These are phyloP conservation scores for Xestia ashworthii DNA, from an alignment of 2,888 invertebrate species.

Conservation along the genomic window DNA sequence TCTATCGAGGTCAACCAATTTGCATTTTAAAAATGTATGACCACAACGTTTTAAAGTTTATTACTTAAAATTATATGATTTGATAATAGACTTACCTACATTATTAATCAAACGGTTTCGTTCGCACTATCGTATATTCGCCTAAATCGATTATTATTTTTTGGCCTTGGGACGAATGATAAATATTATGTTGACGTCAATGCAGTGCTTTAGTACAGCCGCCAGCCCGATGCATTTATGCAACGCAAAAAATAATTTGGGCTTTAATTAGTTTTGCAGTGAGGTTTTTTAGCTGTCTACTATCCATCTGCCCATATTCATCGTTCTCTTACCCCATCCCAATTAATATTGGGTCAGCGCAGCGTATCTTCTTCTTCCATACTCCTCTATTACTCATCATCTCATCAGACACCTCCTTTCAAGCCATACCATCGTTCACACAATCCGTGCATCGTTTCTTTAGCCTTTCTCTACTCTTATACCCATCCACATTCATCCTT, in stretches of 20 bases:
- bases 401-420: too few species aligned
- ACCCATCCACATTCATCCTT: too few species aligned
- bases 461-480: too few species aligned
- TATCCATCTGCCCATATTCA: too few species aligned
- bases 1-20: too few species aligned
- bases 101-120: constrained; percentile 6
- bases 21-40: background rate
- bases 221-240: background rate
- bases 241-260: background rate
- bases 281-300: background rate
- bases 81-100: constrained; percentile 14
- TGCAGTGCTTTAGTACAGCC: background rate
- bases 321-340: too few species aligned
- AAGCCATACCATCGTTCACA: too few species aligned
- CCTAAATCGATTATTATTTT: constrained; percentile 20
- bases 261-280: background rate
- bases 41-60: background rate
- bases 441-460: too few species aligned
- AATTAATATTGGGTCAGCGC: too few species aligned
- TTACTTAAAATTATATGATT: background rate
- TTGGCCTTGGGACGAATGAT: constrained; percentile 5
- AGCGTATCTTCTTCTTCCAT: too few species aligned
- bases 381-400: too few species aligned
- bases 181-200: constrained; percentile 20
- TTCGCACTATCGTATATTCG: constrained; percentile 26